Percentiles rank a stretch among this genome's conserved stretches.
phyloP scores from a whole-genome alignment of 2,888 invertebrate genomes.

The Agapostemon virescens region DNA sequence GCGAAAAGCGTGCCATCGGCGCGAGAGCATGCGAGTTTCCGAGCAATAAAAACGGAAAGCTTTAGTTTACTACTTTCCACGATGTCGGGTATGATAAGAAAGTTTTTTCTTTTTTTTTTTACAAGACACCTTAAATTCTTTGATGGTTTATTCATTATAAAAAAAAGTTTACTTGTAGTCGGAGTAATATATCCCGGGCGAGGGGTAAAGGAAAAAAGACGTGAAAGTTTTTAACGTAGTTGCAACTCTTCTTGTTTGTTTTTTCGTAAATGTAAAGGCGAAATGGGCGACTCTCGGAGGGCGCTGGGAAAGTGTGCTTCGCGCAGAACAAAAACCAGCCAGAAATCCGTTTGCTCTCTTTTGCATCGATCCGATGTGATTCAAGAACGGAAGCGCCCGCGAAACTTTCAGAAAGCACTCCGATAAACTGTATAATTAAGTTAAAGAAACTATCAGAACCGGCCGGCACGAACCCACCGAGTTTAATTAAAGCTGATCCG shows the following conservation, averaged over 20 bases:
- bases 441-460: slow-evolving; percentile 60
- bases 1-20: neutral
- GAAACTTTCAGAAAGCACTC: slow-evolving; percentile 44
- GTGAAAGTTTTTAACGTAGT: neutral
- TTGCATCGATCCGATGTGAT: slow-evolving; percentile 44
- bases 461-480: slow-evolving; percentile 23
- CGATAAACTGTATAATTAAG: slow-evolving; percentile 59
- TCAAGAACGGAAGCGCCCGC: slow-evolving; percentile 8
- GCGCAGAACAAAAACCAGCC: slow-evolving; percentile 8
- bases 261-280: neutral
- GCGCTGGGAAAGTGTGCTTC: slow-evolving; percentile 24
- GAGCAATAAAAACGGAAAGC: neutral
- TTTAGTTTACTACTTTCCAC: neutral
- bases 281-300: neutral
- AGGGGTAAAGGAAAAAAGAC: neutral
- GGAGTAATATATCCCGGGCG: neutral
- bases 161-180: slow-evolving; percentile 27
- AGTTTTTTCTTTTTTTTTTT: slow-evolving; percentile 5
- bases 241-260: neutral
- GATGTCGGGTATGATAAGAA: slow-evolving; percentile 1
- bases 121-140: slow-evolving; percentile 2
- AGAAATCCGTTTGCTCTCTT: slow-evolving; percentile 30
- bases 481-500: slow-evolving; percentile 62
- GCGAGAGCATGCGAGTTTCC: neutral
- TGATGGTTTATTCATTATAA: neutral